phyloP scores from a whole-genome alignment of 1,140 invertebrate genomes.

The Platyura marginata region DNA sequence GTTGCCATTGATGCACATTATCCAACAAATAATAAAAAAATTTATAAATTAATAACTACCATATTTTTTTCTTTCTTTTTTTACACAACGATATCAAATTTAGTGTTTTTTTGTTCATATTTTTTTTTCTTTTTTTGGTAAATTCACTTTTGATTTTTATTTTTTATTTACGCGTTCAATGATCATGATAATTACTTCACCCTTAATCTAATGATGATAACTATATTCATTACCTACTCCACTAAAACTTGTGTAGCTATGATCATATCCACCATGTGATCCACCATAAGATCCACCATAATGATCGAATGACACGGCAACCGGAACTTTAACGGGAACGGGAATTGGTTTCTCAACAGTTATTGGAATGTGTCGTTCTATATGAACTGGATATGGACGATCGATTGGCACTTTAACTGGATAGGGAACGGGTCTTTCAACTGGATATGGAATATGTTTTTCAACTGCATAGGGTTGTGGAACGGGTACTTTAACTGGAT shows the following conservation, averaged over 20 bases:
- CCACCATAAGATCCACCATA: not conserved
- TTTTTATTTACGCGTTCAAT: too few relatives aligned
- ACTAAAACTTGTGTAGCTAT: slow-evolving; percentile 2
- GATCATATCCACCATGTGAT: not conserved
- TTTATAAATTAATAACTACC: too few relatives aligned
- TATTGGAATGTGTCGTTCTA: not conserved
- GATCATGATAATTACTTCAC: too few relatives aligned
- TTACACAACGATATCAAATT: too few relatives aligned
- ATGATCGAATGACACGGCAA: not conserved
- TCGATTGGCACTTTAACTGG: slow-evolving; percentile 37
- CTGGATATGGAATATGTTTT: slow-evolving; percentile 32
- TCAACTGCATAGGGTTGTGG: slow-evolving; percentile 32
- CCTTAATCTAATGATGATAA: slow-evolving; percentile 3
- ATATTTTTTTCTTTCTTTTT: too few relatives aligned
- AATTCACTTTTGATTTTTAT: too few relatives aligned
- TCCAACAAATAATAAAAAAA: too few relatives aligned
- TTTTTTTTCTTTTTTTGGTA: too few relatives aligned
- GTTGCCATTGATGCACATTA: too few relatives aligned
- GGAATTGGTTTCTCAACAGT: not conserved
- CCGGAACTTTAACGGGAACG: not conserved
- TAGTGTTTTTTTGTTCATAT: too few relatives aligned
- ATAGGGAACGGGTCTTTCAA: slow-evolving; percentile 36
- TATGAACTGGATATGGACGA: slow-evolving; percentile 27
- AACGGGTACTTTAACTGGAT: slow-evolving; percentile 32
- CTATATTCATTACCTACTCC: slow-evolving; percentile 1